Evolutionary conservation across 2,113 vertebrate species (phyloP), one percentile per base, ranked within the genome.

Genomic region (Serilophus lunatus): DNA sequence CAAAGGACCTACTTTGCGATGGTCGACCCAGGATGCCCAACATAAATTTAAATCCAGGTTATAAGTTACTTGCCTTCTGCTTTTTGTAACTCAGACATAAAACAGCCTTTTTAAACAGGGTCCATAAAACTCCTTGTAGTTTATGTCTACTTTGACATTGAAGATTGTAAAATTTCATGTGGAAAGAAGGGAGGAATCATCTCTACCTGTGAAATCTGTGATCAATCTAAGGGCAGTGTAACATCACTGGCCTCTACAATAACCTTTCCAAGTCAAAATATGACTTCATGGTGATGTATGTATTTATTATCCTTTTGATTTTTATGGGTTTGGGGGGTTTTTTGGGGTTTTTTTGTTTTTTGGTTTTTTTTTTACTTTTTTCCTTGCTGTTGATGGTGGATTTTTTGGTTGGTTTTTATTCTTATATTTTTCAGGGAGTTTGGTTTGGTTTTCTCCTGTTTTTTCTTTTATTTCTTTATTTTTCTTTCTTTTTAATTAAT

Each of bases 261-360:
- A 7, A 28, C 64, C 29, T 64, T 66, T 63, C 70, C n/a, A 64
- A 49, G 24, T 51, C 10, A 80, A 85, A 85, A 71, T 44, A 70
- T 0, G 0, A 66, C 29, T 54, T 33, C 22, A 49, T 9, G 74
- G 33, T 24, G 25, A 33, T 71, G 19, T 31, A 20, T 47, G 2
- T 1, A 4, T 24, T 74, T 76, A 28, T 33, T 25, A 9, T 47
- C 36, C 6, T 8, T 61, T 50, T 57, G 6, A 0, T 4, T 23
- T 77, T 23, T 42, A 5, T 47, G 45, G 19, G 45, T 20, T 47
- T 47, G 20, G 18, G 17, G 17, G n/a, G n/a, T 45, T 18, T 45
- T 17, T 45, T 6, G 7, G 44, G 42, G 40, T 42, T 42, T 42
- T 42, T 44, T 45, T 45, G 17, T 6, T 45, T 18, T 19, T 18